Percentiles rank a stretch among this genome's conserved stretches.
phyloP scores from a whole-genome alignment of 2,888 invertebrate species.

The Tortricodes alternella region DNA sequence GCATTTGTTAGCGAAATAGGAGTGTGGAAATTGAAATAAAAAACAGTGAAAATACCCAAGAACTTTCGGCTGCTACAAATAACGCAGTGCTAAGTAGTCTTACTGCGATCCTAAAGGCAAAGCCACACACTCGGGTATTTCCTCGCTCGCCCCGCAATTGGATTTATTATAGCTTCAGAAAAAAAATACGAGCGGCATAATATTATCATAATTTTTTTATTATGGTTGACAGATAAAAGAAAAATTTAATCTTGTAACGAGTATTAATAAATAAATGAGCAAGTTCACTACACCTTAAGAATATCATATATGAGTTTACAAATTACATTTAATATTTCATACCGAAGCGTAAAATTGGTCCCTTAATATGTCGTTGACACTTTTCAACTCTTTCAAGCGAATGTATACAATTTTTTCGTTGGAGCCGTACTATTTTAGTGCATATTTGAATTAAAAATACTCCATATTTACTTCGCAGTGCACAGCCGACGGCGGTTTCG shows the following conservation, averaged over 20 bases:
- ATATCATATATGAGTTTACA: too few relatives aligned
- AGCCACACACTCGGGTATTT: constrained; percentile 19
- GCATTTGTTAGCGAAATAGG: constrained; percentile 27
- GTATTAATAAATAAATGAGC: too few relatives aligned
- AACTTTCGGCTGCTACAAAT: constrained; percentile 4
- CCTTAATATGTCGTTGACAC: neutral
- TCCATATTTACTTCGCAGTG: constrained; percentile 37
- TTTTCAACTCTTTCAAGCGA: neutral
- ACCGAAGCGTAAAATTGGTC: too few relatives aligned
- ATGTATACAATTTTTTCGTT: constrained; percentile 14
- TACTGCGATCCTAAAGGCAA: constrained; percentile 10
- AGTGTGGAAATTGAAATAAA: constrained; percentile 27
- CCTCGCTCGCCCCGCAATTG: constrained; percentile 1
- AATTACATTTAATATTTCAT: too few relatives aligned
- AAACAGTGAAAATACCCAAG: constrained; percentile 15
- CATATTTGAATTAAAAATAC: constrained; percentile 30
- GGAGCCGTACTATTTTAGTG: constrained; percentile 21
- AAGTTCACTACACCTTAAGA: too few relatives aligned
- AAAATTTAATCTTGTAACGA: too few relatives aligned
- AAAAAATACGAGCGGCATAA: too few relatives aligned
- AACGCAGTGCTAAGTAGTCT: constrained; percentile 14
- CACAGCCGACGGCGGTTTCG: constrained; percentile 73
- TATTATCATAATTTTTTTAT: too few relatives aligned
- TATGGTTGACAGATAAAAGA: too few relatives aligned
- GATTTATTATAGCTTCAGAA: too few relatives aligned